phyloP scores from a whole-genome alignment of 2,797 vertebrate species.

The Melopsittacus undulatus region DNA sequence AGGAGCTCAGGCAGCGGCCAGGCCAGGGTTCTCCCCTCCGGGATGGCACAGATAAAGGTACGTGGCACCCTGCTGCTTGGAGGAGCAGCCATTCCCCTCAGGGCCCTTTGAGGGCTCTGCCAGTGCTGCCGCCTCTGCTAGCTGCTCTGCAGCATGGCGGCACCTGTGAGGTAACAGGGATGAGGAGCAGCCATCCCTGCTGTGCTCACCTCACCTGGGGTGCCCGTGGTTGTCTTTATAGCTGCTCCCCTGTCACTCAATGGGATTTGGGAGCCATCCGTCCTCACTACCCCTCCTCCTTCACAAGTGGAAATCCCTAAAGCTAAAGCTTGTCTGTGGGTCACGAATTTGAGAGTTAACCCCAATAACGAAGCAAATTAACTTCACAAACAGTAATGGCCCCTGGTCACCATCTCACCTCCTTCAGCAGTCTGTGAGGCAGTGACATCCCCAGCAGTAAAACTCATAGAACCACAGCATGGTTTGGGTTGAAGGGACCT shows the following conservation, averaged over 20 bases:
- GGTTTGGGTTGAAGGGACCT: background rate
- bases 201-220: background rate
- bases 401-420: rapidly evolving
- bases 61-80: rapidly evolving
- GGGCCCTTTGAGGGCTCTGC: background rate
- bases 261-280: rapidly evolving
- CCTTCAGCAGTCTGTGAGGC: background rate
- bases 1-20: rapidly evolving
- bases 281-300: background rate
- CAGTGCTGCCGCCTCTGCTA: background rate
- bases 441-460: background rate
- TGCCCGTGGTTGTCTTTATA: rapidly evolving
- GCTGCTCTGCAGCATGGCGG: rapidly evolving
- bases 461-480: background rate
- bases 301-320: background rate
- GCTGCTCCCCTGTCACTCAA: rapidly evolving
- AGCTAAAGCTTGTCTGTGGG: background rate
- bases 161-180: background rate
- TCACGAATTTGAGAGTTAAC: background rate
- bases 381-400: too few species aligned
- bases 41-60: rapidly evolving
- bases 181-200: background rate
- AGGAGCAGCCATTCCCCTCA: background rate
- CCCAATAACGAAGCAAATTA: background rate
- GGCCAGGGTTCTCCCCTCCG: background rate